Percentiles rank a stretch among this genome's conserved stretches.
These are phyloP conservation scores for Anoplolepis gracilipes DNA, from an alignment of 1,140 invertebrate species.

Conservation along the genomic window DNA sequence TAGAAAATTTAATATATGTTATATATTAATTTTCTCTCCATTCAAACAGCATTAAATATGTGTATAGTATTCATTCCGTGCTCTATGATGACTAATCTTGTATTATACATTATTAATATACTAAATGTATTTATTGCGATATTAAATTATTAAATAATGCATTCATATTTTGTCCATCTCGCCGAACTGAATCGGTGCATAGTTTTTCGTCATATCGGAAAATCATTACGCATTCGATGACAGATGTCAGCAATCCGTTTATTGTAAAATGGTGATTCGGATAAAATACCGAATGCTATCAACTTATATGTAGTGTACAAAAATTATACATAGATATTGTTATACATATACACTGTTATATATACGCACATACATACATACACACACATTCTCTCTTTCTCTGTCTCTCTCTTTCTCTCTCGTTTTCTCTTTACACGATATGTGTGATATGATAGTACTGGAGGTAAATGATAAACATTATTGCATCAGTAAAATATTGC, in stretches of 20 bases:
- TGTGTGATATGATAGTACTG: not conserved
- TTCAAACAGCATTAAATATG: not conserved
- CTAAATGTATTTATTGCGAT: not conserved
- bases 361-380: too few species aligned
- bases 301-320: not conserved
- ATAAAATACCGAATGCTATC: not conserved
- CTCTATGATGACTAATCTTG: not conserved
- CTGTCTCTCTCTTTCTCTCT: too few species aligned
- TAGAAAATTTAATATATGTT: not conserved
- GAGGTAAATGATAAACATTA: not conserved
- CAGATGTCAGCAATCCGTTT: conserved; percentile 39
- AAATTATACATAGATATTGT: conserved; percentile 21
- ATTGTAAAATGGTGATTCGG: conserved; percentile 33
- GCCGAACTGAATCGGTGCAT: not conserved
- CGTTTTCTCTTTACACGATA: conserved; percentile 1
- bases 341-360: not conserved
- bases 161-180: not conserved
- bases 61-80: conserved; percentile 4
- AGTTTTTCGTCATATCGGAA: conserved; percentile 24
- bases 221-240: conserved; percentile 30
- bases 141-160: conserved; percentile 15
- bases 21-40: conserved; percentile 42
- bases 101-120: conserved; percentile 25
- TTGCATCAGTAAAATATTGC: not conserved
- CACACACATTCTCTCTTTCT: too few species aligned